phyloP scores from a whole-genome alignment of 2,888 invertebrate species.

The Lypha dubia region DNA sequence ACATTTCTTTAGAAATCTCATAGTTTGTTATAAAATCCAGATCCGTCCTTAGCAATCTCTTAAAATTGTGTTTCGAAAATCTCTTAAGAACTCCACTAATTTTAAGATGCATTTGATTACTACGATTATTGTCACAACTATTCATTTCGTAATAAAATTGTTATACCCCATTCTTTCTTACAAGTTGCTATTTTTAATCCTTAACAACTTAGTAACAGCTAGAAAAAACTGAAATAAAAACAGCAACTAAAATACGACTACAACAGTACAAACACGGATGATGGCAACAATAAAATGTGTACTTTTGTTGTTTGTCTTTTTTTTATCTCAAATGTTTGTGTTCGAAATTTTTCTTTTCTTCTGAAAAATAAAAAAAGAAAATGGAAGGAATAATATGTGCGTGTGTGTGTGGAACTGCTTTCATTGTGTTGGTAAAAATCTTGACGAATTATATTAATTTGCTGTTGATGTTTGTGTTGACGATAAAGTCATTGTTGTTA shows the following conservation, averaged over 20 bases:
- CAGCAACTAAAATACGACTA: background rate
- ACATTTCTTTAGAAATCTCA: too few species aligned
- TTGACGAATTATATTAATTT: conserved; percentile 72
- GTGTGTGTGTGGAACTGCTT: conserved; percentile 12
- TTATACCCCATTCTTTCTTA: background rate
- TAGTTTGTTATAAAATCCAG: too few species aligned
- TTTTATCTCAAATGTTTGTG: background rate
- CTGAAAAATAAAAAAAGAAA: background rate
- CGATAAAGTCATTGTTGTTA: conserved; percentile 3
- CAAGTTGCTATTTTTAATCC: background rate
- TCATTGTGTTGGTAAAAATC: conserved; percentile 45
- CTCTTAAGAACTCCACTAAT: conserved; percentile 6
- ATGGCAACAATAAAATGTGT: conserved; percentile 42
- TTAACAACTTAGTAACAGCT: conserved; percentile 4
- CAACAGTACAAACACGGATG: conserved; percentile 11
- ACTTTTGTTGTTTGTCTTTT: conserved; percentile 55
- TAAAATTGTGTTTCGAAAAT: background rate
- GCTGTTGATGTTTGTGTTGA: conserved; percentile 55
- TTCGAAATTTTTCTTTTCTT: background rate
- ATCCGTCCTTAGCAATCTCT: too few species aligned
- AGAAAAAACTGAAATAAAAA: background rate
- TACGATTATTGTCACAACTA: background rate
- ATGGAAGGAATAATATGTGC: background rate
- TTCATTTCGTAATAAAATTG: background rate
- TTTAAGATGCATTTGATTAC: background rate